Conservation (phyloP, 1,140 invertebrate genomes). For the Drosophila tani region DNA sequence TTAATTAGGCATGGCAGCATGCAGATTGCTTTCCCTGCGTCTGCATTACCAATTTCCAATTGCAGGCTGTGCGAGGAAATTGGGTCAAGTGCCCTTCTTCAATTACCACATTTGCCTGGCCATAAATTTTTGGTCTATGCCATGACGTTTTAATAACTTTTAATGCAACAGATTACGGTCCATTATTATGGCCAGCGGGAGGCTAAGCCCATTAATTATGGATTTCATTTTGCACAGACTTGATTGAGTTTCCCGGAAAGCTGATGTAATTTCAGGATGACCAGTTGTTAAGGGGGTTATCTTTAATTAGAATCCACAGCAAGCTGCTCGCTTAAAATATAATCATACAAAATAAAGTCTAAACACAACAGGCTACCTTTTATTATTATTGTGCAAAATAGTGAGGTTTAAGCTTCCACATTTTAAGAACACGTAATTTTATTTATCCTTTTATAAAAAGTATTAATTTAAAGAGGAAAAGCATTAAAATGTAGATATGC, state of each 20-base stretch:
- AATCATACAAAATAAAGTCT: neutral
- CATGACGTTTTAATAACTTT: conserved; percentile 59
- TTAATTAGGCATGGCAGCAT: conserved; percentile 59
- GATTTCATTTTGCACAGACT: conserved; percentile 40
- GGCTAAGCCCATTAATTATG: conserved; percentile 52
- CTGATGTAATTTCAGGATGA: neutral
- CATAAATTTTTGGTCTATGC: conserved; percentile 43
- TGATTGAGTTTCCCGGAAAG: conserved; percentile 26
- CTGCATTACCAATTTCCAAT: conserved; percentile 41
- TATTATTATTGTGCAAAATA: too few relatives aligned
- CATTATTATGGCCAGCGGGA: conserved; percentile 39
- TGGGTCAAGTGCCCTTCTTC: conserved; percentile 62
- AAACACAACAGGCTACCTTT: too few relatives aligned
- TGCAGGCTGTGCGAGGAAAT: conserved; percentile 19
- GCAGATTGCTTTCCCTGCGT: conserved; percentile 33
- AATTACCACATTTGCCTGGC: conserved; percentile 54
- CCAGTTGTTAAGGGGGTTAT: conserved; percentile 7
- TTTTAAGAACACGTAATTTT: too few relatives aligned
- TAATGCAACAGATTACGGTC: conserved; percentile 59
- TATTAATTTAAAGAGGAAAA: too few relatives aligned
- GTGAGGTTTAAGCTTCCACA: too few relatives aligned
- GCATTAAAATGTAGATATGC: neutral
- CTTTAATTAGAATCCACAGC: neutral
- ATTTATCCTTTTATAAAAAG: too few relatives aligned
- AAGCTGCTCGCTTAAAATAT: neutral